Evolutionary conservation across 1,140 invertebrate genomes (phyloP).

Genomic region (Aphidius gifuensis): DNA sequence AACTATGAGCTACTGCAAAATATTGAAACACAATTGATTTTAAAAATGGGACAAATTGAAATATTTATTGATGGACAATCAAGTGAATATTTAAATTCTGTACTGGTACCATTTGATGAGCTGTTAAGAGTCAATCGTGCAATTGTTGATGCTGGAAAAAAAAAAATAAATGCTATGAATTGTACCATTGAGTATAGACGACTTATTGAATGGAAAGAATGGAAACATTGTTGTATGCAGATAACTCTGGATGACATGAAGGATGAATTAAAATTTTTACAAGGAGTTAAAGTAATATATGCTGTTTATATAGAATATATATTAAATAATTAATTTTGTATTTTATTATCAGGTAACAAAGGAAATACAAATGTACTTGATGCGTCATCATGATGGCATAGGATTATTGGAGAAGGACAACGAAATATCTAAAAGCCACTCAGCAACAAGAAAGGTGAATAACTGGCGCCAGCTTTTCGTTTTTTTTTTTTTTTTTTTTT

Average conservation of each 20-base stretch:
- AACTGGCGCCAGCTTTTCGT: constrained; percentile 6
- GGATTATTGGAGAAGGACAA: constrained; percentile 21
- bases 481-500: constrained; percentile 9
- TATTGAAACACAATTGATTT: constrained; percentile 53
- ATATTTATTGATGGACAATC: constrained; percentile 37
- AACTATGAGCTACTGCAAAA: constrained; percentile 36
- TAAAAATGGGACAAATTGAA: constrained; percentile 63
- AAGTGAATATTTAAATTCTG: constrained; percentile 59
- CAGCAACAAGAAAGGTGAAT: constrained; percentile 27
- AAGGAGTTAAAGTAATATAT: constrained; percentile 58
- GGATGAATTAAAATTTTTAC: constrained; percentile 57
- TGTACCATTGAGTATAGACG: constrained; percentile 53
- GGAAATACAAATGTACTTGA: constrained; percentile 60
- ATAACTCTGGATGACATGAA: constrained; percentile 61
- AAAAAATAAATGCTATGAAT: constrained; percentile 56
- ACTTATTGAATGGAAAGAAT: constrained; percentile 59
- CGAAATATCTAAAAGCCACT: constrained; percentile 26
- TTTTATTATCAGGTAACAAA: constrained; percentile 48
- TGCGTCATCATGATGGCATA: constrained; percentile 32
- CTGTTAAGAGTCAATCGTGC: constrained; percentile 60
- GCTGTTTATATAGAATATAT: not conserved
- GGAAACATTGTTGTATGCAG: constrained; percentile 60
- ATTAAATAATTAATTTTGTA: constrained; percentile 1
- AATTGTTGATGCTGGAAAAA: constrained; percentile 56
- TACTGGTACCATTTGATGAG: constrained; percentile 57